A percentile compares a stretch with the other conserved stretches of the same genome.
phyloP scores from a whole-genome alignment of 2,797 vertebrate species.

The Rhinella marina region DNA sequence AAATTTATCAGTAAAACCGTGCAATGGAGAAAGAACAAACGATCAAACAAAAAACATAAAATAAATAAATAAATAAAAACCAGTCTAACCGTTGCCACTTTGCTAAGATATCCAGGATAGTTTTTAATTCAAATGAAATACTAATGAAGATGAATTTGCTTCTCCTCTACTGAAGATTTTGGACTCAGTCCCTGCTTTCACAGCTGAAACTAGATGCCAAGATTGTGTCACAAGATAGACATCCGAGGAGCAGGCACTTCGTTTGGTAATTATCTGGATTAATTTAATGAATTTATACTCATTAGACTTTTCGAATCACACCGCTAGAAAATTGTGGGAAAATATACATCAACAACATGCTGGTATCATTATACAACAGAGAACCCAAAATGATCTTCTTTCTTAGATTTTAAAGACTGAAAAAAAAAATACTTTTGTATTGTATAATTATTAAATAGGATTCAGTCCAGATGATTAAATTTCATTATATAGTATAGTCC shows the following conservation, averaged over 20 bases:
- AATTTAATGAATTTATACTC: slow-evolving; percentile 77
- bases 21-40: neutral
- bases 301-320: slow-evolving; percentile 74
- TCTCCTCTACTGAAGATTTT: slow-evolving; percentile 76
- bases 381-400: slow-evolving; percentile 60
- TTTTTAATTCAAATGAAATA: slow-evolving; percentile 73
- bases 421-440: slow-evolving; percentile 53
- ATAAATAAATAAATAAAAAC: neutral
- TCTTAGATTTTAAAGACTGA: neutral
- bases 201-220: slow-evolving; percentile 78
- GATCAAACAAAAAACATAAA: neutral
- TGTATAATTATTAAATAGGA: slow-evolving; percentile 60
- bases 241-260: slow-evolving; percentile 71
- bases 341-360: slow-evolving; percentile 66
- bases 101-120: slow-evolving; percentile 74
- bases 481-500: too few species aligned
- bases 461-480: slow-evolving; percentile 27
- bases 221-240: slow-evolving; percentile 72
- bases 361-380: slow-evolving; percentile 67
- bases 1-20: neutral
- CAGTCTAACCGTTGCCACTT: slow-evolving; percentile 1
- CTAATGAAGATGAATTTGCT: slow-evolving; percentile 87
- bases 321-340: slow-evolving; percentile 65
- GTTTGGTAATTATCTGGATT: slow-evolving; percentile 76
- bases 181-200: slow-evolving; percentile 75